These are phyloP conservation scores for Acanthis flammea DNA, from an alignment of 2,797 vertebrate genomes.

Conservation along the genomic window DNA sequence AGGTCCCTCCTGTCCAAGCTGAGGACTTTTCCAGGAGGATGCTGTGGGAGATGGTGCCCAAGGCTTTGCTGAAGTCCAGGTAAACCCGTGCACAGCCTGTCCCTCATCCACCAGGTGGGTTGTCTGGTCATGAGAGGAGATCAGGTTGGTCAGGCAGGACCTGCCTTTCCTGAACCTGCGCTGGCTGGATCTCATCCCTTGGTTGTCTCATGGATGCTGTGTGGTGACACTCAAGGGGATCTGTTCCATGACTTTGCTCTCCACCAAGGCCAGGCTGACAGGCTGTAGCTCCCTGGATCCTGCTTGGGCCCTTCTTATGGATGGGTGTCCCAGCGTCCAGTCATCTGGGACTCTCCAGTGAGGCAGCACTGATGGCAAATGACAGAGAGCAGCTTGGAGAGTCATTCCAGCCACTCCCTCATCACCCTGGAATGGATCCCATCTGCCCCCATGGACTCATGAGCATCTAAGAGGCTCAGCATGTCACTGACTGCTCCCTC, in stretches of 20 bases:
- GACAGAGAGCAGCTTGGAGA: background rate
- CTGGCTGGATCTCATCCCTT: background rate
- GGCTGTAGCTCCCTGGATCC: background rate
- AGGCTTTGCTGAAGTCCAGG: background rate
- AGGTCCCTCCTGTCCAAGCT: background rate
- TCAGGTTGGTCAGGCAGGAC: background rate
- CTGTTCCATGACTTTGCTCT: background rate
- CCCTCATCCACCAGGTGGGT: background rate
- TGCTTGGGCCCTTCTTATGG: background rate
- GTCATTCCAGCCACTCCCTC: background rate
- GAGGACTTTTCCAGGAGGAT: accelerated
- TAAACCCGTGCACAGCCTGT: background rate
- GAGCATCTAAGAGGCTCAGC: background rate
- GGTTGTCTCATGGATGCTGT: no score
- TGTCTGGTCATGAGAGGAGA: background rate
- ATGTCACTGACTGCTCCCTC: background rate
- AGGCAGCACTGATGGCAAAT: background rate
- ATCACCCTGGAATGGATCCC: background rate
- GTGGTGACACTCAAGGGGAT: background rate
- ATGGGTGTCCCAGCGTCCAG: background rate
- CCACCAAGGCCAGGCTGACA: background rate
- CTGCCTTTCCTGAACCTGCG: background rate
- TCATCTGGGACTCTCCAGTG: no score
- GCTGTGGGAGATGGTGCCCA: accelerated
- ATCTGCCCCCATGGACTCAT: background rate